Evolutionary conservation across 2,113 vertebrate species (phyloP), one percentile per base, ranked within the genome.

Genomic region (Australoheros scitulus): DNA sequence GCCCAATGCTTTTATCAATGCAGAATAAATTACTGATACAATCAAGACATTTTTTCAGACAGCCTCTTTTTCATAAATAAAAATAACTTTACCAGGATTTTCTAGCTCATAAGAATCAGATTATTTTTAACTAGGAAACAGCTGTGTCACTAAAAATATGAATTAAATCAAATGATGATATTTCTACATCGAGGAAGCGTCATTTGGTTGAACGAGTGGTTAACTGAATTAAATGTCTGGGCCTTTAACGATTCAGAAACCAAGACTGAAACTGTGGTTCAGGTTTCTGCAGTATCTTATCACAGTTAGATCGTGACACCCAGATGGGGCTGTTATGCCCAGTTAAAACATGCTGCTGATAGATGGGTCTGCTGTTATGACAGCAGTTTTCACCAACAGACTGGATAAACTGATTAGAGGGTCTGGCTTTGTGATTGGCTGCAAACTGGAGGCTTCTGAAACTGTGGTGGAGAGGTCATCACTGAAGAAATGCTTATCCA

Each of bases 251-350:
- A 32, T 29, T 70, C 18, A 70, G 43, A 70, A 50, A 70, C 41
- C 43, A 29, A 70, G 26, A 70, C 64, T 41, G 26, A 43, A 47
- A 15, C 11, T 5, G 41, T 47, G 43, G 8, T 50, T 50, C 43
- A 70, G 20, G 50, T 50, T 0, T 7, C 15, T 50, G 65, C 0
- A 70, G 6, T 29, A 70, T 70, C 24, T 70, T 50, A 70, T 29
- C 65, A 50, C 41, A 50, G 41, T 50, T 11, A 0, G 29, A 50
- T 50, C 41, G 20, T 4, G 10, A 24, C 24, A 29, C 43, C 3
- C 10, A 50, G 43, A 70, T 20, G 43, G 0, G 15, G 9, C 9
- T 11, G 41, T 24, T 5, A 68, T 26, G 5, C 0, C 63, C 24
- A 14, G 22, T 26, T 26, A 11, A 68, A 15, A 8, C 38, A 18